These are phyloP conservation scores for Lasioglossum pauxillum DNA, from an alignment of 2,888 invertebrate species.

Conservation along the genomic window DNA sequence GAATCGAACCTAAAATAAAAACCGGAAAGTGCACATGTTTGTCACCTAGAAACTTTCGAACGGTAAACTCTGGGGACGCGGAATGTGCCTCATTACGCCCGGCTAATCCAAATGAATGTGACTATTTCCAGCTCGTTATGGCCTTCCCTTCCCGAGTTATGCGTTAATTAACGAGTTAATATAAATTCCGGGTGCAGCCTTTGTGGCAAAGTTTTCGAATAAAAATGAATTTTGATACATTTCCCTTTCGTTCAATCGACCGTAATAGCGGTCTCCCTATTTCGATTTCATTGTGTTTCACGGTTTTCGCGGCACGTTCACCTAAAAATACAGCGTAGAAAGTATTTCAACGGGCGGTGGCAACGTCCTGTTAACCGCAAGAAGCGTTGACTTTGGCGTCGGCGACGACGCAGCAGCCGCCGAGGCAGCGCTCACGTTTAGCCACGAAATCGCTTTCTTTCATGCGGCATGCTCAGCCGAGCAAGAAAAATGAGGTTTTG, in stretches of 20 bases:
- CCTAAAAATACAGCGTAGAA: slow-evolving; percentile 20
- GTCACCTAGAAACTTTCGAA: not conserved
- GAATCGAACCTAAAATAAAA: not conserved
- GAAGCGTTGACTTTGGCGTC: slow-evolving; percentile 1
- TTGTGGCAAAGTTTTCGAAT: not conserved
- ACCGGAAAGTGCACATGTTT: not conserved
- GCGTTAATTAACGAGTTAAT: not conserved
- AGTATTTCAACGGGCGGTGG: not conserved
- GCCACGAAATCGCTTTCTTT: slow-evolving; percentile 59
- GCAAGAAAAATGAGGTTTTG: slow-evolving; percentile 55
- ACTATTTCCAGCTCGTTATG: not conserved
- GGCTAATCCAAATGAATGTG: not conserved
- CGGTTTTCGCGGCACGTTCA: not conserved
- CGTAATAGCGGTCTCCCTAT: not conserved
- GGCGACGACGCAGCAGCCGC: slow-evolving; percentile 15
- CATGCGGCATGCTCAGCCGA: slow-evolving; percentile 37
- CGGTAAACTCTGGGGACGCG: not conserved
- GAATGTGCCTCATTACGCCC: not conserved
- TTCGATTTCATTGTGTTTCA: slow-evolving; percentile 24
- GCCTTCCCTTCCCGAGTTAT: not conserved
- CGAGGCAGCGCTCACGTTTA: slow-evolving; percentile 12
- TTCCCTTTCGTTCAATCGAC: not conserved
- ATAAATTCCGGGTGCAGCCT: not conserved
- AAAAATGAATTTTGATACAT: not conserved
- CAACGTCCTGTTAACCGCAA: slow-evolving; percentile 16